Percentiles rank a stretch among this genome's conserved stretches.
Conservation (phyloP, 2,888 invertebrate genomes). For the Agrenia bidenticulata region DNA sequence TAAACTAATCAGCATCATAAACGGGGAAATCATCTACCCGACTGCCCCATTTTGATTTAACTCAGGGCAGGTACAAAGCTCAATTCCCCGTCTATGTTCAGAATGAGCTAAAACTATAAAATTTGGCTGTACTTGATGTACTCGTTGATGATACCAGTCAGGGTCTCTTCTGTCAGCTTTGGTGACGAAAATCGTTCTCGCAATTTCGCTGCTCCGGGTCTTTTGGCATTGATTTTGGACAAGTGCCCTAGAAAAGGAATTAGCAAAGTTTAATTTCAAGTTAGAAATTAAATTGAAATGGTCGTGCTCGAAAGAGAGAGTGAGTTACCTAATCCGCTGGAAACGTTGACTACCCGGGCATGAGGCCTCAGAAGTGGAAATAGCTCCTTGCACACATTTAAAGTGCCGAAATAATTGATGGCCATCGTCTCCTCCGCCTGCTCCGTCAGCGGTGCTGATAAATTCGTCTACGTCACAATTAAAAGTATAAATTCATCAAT, state of each 20-base stretch:
- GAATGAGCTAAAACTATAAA: background rate
- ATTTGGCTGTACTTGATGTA: conserved; percentile 63
- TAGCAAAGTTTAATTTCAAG: no score
- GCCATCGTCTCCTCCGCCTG: conserved; percentile 71
- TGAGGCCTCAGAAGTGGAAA: conserved; percentile 71
- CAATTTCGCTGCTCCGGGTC: conserved; percentile 55
- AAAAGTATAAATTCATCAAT: no score
- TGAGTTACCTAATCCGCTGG: conserved; percentile 68
- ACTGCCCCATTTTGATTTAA: background rate
- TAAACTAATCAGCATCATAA: no score
- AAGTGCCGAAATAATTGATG: conserved; percentile 70
- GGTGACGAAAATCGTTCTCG: conserved; percentile 62
- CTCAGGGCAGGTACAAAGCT: background rate
- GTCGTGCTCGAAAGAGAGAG: no score
- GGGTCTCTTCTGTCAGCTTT: conserved; percentile 63
- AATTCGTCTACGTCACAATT: background rate
- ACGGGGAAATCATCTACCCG: background rate
- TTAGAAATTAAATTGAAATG: no score
- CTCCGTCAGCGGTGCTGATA: conserved; percentile 41
- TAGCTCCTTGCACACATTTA: conserved; percentile 67
- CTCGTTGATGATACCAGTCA: conserved; percentile 66
- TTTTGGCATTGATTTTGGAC: conserved; percentile 63
- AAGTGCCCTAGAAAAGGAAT: conserved; percentile 60
- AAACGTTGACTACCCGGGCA: conserved; percentile 74
- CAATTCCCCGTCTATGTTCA: background rate